Conservation (phyloP, 2,797 vertebrate genomes). For the Falco berigora region DNA sequence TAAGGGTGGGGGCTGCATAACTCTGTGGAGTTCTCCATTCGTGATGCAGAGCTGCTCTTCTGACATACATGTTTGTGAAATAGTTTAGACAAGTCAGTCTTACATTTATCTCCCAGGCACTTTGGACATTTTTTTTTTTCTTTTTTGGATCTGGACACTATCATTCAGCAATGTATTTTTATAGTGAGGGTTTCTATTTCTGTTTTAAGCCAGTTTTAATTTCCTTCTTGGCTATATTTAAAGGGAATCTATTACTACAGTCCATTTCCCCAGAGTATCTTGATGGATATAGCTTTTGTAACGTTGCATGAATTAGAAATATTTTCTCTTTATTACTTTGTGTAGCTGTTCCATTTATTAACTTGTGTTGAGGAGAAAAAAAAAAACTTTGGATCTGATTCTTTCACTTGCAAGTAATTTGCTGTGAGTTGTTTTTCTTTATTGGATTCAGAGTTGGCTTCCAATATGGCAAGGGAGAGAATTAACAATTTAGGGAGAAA, state of each 20-base stretch:
- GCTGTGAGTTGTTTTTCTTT: not conserved
- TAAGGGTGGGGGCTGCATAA: not conserved
- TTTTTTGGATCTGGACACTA: not conserved
- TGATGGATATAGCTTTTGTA: not conserved
- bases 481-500: not conserved
- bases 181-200: not conserved
- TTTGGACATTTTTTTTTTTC: not conserved
- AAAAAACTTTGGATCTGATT: not conserved
- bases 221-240: conserved; percentile 32
- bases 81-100: not conserved
- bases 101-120: not conserved
- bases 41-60: not conserved
- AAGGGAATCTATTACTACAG: conserved; percentile 7
- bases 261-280: not conserved
- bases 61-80: not conserved
- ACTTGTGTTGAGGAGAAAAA: not conserved
- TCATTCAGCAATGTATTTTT: not conserved
- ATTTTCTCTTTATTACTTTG: not conserved
- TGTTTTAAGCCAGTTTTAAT: conserved; percentile 14
- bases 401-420: conserved; percentile 7
- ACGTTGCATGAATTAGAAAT: conserved; percentile 10
- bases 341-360: not conserved
- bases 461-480: not conserved
- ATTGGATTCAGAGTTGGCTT: not conserved
- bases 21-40: not conserved